Percentiles rank a stretch among this genome's conserved stretches.
Conservation (phyloP, 92 coral and sea anemone species). For the Actinostola sp. region DNA sequence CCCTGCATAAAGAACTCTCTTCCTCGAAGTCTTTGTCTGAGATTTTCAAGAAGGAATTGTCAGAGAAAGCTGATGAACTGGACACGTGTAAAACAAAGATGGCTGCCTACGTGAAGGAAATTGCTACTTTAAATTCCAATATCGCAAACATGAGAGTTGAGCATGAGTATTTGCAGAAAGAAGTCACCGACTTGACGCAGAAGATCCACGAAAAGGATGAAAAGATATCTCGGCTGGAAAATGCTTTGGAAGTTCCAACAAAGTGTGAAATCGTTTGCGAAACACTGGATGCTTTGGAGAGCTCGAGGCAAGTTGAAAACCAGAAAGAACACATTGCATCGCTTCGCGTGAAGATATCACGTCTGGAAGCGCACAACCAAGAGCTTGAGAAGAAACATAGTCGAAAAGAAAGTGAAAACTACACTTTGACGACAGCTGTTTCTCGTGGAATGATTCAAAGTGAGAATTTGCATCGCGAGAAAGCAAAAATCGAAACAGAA, state of each 20-base stretch:
- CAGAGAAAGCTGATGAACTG: conserved; percentile 26
- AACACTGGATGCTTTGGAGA: too few relatives aligned
- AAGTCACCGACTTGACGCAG: conserved; percentile 28
- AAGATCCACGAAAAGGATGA: conserved; percentile 58
- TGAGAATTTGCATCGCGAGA: conserved; percentile 63
- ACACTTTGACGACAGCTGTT: conserved; percentile 51
- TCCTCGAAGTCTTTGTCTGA: conserved; percentile 20
- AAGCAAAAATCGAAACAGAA: conserved; percentile 51
- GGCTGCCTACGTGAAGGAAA: conserved; percentile 37
- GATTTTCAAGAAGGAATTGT: conserved; percentile 34
- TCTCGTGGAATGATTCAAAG: conserved; percentile 56
- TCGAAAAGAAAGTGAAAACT: conserved; percentile 42
- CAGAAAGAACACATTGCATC: background rate
- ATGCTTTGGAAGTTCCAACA: conserved; percentile 46
- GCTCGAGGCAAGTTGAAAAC: too few relatives aligned
- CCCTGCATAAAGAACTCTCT: conserved; percentile 36
- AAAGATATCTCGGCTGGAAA: conserved; percentile 49
- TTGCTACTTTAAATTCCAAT: conserved; percentile 27
- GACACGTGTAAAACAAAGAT: conserved; percentile 28
- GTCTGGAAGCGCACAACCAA: conserved; percentile 56
- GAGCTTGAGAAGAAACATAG: conserved; percentile 61
- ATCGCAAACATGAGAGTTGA: conserved; percentile 30
- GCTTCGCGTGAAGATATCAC: conserved; percentile 59
- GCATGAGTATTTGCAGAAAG: conserved; percentile 24
- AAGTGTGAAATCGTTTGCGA: too few relatives aligned